Conservation (phyloP, 2,113 vertebrate genomes). For the Actenoides hombroni region DNA sequence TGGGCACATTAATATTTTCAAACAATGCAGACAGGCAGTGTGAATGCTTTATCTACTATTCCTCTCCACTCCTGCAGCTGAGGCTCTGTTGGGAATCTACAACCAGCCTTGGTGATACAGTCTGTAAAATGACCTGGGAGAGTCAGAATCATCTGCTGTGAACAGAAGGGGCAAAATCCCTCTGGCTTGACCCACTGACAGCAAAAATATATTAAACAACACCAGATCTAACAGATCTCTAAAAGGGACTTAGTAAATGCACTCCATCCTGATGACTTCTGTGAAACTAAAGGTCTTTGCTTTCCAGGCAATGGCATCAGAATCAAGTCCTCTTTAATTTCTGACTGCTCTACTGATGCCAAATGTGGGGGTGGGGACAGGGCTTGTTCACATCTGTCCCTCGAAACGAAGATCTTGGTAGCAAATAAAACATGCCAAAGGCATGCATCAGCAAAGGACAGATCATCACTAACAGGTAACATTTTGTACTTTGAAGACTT, state of each 20-base stretch:
- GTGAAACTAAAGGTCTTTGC: background rate
- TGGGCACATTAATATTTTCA: fast-evolving
- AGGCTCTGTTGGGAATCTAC: background rate
- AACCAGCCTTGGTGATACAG: background rate
- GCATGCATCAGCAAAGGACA: background rate
- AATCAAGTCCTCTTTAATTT: background rate
- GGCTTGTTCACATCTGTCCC: background rate
- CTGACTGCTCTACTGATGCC: too few relatives aligned
- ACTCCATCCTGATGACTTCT: background rate
- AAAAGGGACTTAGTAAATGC: background rate
- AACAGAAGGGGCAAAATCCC: background rate
- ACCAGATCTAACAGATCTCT: background rate
- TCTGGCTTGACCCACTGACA: background rate
- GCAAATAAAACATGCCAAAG: background rate
- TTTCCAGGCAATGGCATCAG: background rate
- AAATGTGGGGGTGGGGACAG: background rate
- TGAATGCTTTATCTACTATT: background rate
- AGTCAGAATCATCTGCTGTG: background rate
- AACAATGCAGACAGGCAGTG: fast-evolving
- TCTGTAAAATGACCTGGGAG: background rate
- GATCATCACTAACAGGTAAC: background rate
- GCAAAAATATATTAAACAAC: background rate
- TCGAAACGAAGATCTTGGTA: background rate
- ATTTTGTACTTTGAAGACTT: background rate
- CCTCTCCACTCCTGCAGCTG: background rate